Conservation (phyloP, 2,113 vertebrate genomes). For the Toxotes jaculatrix region DNA sequence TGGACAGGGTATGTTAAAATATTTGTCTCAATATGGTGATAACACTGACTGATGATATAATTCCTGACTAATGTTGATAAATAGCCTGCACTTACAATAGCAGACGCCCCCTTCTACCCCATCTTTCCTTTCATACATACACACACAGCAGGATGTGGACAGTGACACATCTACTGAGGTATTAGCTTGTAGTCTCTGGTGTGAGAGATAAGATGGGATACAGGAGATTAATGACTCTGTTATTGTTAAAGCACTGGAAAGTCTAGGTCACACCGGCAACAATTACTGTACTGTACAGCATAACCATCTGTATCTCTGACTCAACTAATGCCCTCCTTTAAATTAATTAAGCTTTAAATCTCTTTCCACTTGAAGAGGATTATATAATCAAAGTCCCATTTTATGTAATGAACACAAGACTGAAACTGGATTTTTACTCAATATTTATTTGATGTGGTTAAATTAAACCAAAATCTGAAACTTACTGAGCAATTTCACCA, state of each 20-base stretch:
- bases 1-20: constrained; percentile 19
- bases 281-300: constrained; percentile 31
- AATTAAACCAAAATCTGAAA: constrained; percentile 15
- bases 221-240: constrained; percentile 70
- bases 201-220: constrained; percentile 68
- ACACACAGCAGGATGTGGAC: constrained; percentile 58
- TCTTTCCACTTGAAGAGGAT: constrained; percentile 43
- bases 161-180: constrained; percentile 49
- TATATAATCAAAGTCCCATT: constrained; percentile 39
- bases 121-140: constrained; percentile 19
- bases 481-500: not conserved
- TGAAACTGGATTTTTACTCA: constrained; percentile 12
- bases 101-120: not conserved
- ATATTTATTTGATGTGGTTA: not conserved
- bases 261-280: constrained; percentile 55
- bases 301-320: constrained; percentile 32
- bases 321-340: constrained; percentile 30
- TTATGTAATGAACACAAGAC: not conserved
- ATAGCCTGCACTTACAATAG: constrained; percentile 36
- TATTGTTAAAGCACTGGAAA: constrained; percentile 73
- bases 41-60: constrained; percentile 44
- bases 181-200: constrained; percentile 48
- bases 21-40: constrained; percentile 48
- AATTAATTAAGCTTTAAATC: constrained; percentile 38
- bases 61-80: constrained; percentile 48